These are phyloP conservation scores for Pyrocoelia pectoralis DNA, from an alignment of 2,888 invertebrate species.

Conservation along the genomic window DNA sequence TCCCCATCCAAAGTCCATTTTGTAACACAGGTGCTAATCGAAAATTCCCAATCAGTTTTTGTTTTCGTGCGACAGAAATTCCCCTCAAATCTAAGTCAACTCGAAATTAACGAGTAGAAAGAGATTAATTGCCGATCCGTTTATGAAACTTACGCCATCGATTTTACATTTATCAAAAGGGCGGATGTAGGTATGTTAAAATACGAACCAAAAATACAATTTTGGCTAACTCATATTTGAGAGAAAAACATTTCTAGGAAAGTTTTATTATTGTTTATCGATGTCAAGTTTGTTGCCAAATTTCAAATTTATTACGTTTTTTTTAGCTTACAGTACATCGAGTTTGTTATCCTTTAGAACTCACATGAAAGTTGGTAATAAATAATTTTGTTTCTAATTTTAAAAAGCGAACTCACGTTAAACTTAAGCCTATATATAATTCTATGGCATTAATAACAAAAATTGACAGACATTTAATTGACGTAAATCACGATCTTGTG, in stretches of 20 bases:
- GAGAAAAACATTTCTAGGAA: background rate
- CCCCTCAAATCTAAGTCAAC: background rate
- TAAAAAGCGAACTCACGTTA: background rate
- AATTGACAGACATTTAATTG: too few relatives aligned
- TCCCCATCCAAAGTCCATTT: background rate
- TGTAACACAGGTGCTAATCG: background rate
- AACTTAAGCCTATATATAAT: background rate
- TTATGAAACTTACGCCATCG: too few relatives aligned
- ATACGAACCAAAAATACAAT: too few relatives aligned
- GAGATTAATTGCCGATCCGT: too few relatives aligned
- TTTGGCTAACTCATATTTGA: too few relatives aligned
- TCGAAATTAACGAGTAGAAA: too few relatives aligned
- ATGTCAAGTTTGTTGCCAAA: background rate
- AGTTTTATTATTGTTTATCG: background rate
- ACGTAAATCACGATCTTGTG: too few relatives aligned
- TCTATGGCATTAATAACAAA: too few relatives aligned
- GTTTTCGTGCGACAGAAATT: background rate
- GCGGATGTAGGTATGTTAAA: too few relatives aligned
- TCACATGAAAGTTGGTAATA: background rate
- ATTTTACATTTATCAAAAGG: too few relatives aligned
- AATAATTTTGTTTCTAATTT: background rate
- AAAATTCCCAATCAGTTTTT: slow-evolving; percentile 7
- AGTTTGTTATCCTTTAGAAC: too few relatives aligned
- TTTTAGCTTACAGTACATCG: too few relatives aligned
- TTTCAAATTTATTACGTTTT: background rate